Evolutionary conservation across 2,113 vertebrate genomes (phyloP).

Genomic region (Xyrauchen texanus): DNA sequence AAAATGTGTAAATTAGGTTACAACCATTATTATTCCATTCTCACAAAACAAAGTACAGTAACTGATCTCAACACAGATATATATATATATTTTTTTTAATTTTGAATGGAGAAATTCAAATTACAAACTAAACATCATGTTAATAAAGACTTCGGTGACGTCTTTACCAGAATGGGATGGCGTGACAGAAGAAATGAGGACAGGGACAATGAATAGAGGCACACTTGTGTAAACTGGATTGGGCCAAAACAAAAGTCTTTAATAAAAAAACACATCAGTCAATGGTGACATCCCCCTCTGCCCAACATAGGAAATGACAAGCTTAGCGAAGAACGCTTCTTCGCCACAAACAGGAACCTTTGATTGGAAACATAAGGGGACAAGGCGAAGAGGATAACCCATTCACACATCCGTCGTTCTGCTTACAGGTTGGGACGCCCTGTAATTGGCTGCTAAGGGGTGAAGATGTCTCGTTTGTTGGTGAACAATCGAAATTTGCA

Average conservation of each 20-base stretch:
- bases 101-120: no score
- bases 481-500: no score
- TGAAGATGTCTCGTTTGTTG: no score
- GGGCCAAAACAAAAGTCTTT: conserved; percentile 37
- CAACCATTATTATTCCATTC: no score
- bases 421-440: no score
- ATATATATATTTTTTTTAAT: no score
- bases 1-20: no score
- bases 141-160: neutral
- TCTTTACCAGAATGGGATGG: neutral
- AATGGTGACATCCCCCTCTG: conserved; percentile 63
- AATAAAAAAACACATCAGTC: conserved; percentile 37
- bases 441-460: no score
- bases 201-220: conserved; percentile 12
- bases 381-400: conserved; percentile 77
- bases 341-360: conserved; percentile 72
- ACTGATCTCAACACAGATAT: no score
- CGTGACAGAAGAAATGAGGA: neutral
- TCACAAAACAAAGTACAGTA: no score
- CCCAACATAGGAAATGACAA: conserved; percentile 59
- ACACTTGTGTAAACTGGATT: conserved; percentile 43
- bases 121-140: neutral
- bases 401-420: conserved; percentile 41
- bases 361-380: conserved; percentile 80
- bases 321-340: conserved; percentile 68